Evolutionary conservation across 2,113 vertebrate species (phyloP), one percentile per base, ranked within the genome.

Genomic region (Hydrochoerus hydrochaeris): DNA sequence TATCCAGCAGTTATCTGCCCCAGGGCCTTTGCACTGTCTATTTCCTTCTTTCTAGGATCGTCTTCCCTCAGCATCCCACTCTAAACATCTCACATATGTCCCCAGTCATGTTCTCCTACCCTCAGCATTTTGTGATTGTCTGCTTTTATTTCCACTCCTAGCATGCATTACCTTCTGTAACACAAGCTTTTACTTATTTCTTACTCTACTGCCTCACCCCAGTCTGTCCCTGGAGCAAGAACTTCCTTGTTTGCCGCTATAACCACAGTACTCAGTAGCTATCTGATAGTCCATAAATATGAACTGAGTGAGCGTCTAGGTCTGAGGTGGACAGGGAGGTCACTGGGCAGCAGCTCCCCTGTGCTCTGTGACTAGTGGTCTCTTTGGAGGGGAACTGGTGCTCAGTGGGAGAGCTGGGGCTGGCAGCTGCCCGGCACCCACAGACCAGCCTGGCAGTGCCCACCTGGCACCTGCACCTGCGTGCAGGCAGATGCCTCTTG

Each of bases 341-440:
- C 32, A 26, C n/a, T 35, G 30, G 14, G 22, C 52, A 75, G 20
- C 3, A 7, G 5, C 26, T 19, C 0, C 1, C 26, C 16, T 35
- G 16, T 0, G 3, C 41, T 46, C 19, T 17, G 0, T 1, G 35
- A 80, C 17, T 8, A 0, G 0, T 4, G 35, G n/a, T 69, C 54
- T 49, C 19, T 81, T 49, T 20, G 19, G 80, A 62, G 77, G 44
- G 22, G 26, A 35, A 1, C 16, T 10, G 24, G 62, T 28, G 46
- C 35, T 83, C 13, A 5, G 8, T 1, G 7, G 69, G 14, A 41
- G 20, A 75, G 1, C 6, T 20, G 19, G 9, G 60, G 17, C 9
- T 6, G 0, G 4, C 0, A 0, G 10, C 26, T 7, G 0, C 16
- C 20, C 7, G 49, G 57, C 2, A 19, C 0, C 1, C 0, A 13